Evolutionary conservation across 2,797 vertebrate genomes (phyloP).

Genomic region (Martes flavigula): DNA sequence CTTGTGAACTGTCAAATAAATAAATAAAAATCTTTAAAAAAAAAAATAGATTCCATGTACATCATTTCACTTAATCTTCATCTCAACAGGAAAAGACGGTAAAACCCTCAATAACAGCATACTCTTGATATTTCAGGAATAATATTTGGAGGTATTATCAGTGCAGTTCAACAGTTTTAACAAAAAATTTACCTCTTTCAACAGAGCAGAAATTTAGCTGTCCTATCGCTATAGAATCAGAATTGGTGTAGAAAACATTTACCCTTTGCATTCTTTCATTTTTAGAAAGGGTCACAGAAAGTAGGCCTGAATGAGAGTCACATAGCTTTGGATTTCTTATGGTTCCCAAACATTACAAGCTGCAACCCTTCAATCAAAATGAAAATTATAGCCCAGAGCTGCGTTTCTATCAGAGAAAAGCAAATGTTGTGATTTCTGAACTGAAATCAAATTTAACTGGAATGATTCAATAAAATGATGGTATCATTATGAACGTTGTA

Average conservation of each 20-base stretch:
- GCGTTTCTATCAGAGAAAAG: constrained; percentile 53
- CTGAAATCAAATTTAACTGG: constrained; percentile 73
- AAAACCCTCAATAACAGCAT: neutral
- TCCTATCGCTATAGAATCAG: neutral
- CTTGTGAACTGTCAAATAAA: too few relatives aligned
- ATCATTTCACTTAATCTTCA: neutral
- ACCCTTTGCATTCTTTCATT: neutral
- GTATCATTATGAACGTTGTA: constrained; percentile 53
- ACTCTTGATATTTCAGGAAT: neutral
- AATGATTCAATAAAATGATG: constrained; percentile 73
- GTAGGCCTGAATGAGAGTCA: neutral
- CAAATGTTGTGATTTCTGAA: constrained; percentile 74
- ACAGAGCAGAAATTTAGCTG: neutral
- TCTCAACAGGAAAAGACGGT: neutral
- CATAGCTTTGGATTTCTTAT: neutral
- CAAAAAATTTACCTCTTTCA: neutral
- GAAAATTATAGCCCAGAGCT: constrained; percentile 63
- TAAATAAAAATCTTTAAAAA: too few relatives aligned
- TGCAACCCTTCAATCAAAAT: constrained; percentile 27
- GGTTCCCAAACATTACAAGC: neutral
- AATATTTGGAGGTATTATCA: neutral
- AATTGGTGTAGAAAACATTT: neutral
- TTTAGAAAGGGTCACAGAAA: neutral
- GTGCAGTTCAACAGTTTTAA: neutral
- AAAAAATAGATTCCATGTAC: too few relatives aligned